phyloP scores from a whole-genome alignment of 2,888 invertebrate genomes.

The Julus scandinavius region DNA sequence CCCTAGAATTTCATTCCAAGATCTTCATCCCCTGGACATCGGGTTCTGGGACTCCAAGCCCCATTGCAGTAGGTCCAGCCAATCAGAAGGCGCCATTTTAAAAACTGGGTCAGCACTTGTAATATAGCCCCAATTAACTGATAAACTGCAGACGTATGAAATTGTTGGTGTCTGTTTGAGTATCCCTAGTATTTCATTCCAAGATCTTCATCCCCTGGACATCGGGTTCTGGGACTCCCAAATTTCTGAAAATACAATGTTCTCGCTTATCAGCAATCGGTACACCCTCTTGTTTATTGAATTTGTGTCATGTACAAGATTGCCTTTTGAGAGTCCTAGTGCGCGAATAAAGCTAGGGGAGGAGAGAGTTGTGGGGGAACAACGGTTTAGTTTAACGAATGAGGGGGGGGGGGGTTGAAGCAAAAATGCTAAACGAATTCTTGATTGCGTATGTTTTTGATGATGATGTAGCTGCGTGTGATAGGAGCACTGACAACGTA shows the following conservation, averaged over 20 bases:
- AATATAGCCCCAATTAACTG: no score
- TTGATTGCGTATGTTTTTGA: constrained; percentile 44
- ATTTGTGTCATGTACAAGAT: constrained; percentile 30
- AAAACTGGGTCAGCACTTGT: no score
- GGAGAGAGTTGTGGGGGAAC: neutral
- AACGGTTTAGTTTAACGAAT: constrained; percentile 21
- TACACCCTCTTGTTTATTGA: constrained; percentile 13
- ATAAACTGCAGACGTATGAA: no score
- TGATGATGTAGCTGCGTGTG: neutral
- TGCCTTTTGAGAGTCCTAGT: neutral
- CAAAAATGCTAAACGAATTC: constrained; percentile 13
- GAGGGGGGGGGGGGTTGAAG: neutral
- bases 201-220: neutral
- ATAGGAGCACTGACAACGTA: constrained; percentile 42
- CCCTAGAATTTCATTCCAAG: no score
- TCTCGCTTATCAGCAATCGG: neutral
- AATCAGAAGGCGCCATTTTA: no score
- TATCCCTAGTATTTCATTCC: no score
- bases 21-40: no score
- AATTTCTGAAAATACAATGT: neutral
- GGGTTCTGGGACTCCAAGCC: no score
- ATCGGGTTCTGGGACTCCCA: neutral
- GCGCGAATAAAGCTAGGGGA: neutral
- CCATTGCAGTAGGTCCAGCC: no score
- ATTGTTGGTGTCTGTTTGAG: no score